Evolutionary conservation across 2,888 invertebrate species (phyloP), one percentile per base, ranked within the genome.

Genomic region (Drosophila anceps): DNA sequence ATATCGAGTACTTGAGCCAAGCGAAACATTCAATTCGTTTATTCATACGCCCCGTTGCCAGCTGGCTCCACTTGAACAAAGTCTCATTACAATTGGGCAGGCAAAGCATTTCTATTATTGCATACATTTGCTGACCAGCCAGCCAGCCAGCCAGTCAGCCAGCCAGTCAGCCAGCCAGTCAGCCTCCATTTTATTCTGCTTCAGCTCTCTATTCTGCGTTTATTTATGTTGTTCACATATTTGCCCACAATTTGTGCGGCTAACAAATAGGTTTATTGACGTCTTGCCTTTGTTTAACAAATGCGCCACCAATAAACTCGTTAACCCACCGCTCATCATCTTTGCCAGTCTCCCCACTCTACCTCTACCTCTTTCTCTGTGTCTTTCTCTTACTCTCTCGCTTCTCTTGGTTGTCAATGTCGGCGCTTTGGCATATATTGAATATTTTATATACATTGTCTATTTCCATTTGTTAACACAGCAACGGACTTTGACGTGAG

Each of bases 181-280:
- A 29, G 20, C 35, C 29, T 35, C 29, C 10, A 27, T 5, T 46
- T 15, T 46, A 9, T 15, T 20, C 43, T 43, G 6, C 10, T 20
- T 20, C 43, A 37, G n/a, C 20, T 2, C 29, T 4, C 13, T 15
- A 0, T 2, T n/a, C 33, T 7, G 10, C 7, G 33, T 50, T 84
- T 89, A 77, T 85, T 85, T 84, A 89, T 85, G 82, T 87, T 69
- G 58, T 72, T 59, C 75, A 77, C 87, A 86, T 84, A 85, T 85
- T 85, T 86, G 90, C 76, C 73, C 72, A 68, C 78, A 87, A 84
- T 89, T 85, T 85, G 89, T 74, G 58, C 18, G 70, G 58, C 68
- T 51, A 31, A 63, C 62, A 75, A 72, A 73, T 83, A 81, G 48
- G 81, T 76, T 76, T 78, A 76, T 80, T 80, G 76, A 68, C 76